Percentiles rank a stretch among this genome's conserved stretches.
phyloP scores from a whole-genome alignment of 2,888 invertebrate genomes.

The Dicyrtoma fusca region DNA sequence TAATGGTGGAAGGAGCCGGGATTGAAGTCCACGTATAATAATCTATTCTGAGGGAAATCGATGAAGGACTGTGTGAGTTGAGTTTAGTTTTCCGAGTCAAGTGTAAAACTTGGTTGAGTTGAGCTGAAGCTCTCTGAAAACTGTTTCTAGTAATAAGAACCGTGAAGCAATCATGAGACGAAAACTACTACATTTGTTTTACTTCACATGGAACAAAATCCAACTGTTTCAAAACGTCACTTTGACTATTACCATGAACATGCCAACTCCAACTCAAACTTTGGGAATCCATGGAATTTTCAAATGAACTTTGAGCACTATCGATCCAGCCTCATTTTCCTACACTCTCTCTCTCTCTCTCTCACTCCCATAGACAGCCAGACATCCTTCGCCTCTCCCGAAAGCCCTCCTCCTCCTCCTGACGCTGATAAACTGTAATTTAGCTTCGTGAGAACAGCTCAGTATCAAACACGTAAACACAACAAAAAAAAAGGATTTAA shows the following conservation, averaged over 20 bases:
- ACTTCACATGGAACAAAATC: slow-evolving; percentile 48
- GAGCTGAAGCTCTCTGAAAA: slow-evolving; percentile 26
- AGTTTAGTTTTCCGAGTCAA: too few relatives aligned
- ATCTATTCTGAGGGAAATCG: slow-evolving; percentile 2
- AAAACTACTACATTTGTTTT: slow-evolving; percentile 47
- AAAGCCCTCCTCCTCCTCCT: background rate
- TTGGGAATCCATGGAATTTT: slow-evolving; percentile 13
- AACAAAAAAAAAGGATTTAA: slow-evolving; percentile 1
- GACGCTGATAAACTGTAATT: slow-evolving; percentile 33
- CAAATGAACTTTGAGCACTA: slow-evolving; percentile 10
- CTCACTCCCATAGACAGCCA: too few relatives aligned
- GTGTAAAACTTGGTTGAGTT: background rate
- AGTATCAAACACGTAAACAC: background rate
- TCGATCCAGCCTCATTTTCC: too few relatives aligned
- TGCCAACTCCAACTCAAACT: background rate
- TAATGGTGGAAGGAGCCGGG: slow-evolving; percentile 9
- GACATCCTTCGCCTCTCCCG: too few relatives aligned
- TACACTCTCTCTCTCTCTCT: too few relatives aligned
- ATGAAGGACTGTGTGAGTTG: slow-evolving; percentile 3
- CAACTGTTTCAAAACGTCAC: slow-evolving; percentile 35
- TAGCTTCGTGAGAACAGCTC: slow-evolving; percentile 29
- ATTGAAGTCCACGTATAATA: background rate
- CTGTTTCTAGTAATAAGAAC: slow-evolving; percentile 30
- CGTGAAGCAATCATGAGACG: slow-evolving; percentile 44
- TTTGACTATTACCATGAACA: slow-evolving; percentile 29